Percentiles rank a stretch among this genome's conserved stretches.
phyloP scores from a whole-genome alignment of 2,113 vertebrate species.

The Semicossyphus pulcher region DNA sequence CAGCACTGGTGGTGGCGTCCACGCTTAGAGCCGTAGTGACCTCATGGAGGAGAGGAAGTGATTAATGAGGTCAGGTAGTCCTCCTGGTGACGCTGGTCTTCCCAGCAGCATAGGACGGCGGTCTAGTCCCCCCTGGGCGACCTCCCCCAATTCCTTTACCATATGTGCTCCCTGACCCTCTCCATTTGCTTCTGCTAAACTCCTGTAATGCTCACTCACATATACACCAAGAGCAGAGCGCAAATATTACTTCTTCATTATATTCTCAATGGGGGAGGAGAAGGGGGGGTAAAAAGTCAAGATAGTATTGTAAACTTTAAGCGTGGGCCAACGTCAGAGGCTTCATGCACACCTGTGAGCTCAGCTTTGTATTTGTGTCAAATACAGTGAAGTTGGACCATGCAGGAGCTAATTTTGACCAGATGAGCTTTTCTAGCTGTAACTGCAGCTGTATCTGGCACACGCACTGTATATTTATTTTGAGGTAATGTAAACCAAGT shows the following conservation, averaged over 20 bases:
- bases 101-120: conserved; percentile 69
- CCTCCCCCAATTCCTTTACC: conserved; percentile 76
- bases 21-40: conserved; percentile 64
- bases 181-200: conserved; percentile 35
- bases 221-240: conserved; percentile 30
- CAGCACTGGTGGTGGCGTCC: conserved; percentile 39
- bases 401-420: conserved; percentile 55
- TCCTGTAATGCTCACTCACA: conserved; percentile 51
- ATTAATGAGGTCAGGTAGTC: conserved; percentile 83
- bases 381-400: conserved; percentile 21
- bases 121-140: conserved; percentile 62
- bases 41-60: conserved; percentile 80
- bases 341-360: conserved; percentile 57
- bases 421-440: conserved; percentile 59
- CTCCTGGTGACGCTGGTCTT: conserved; percentile 73
- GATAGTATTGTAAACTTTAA: conserved; percentile 41
- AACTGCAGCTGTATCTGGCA: conserved; percentile 51
- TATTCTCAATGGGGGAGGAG: conserved; percentile 48
- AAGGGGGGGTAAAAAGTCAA: neutral
- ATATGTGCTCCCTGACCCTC: conserved; percentile 81
- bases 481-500: conserved; percentile 62
- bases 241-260: conserved; percentile 58
- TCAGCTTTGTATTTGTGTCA: conserved; percentile 50
- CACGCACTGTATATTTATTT: conserved; percentile 59
- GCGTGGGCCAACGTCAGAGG: conserved; percentile 9